Evolutionary conservation across 2,888 invertebrate species (phyloP).

Genomic region (Abrostola triplasia): DNA sequence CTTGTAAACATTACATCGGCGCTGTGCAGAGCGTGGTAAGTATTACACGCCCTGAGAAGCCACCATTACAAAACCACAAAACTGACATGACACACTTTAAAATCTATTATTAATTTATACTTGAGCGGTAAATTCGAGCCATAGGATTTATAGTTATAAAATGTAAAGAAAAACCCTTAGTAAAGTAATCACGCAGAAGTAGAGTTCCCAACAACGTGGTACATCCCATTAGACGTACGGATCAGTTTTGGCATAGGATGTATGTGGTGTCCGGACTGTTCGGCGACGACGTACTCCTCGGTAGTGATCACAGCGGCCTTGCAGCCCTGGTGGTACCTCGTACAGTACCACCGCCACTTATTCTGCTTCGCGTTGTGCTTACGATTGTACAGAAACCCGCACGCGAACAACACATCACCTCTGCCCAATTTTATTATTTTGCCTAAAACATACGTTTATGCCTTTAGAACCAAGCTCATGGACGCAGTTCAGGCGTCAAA

Average conservation of each 20-base stretch:
- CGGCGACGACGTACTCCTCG: slow-evolving; percentile 9
- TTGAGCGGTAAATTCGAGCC: no score
- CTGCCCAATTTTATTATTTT: slow-evolving; percentile 10
- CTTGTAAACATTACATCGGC: no score
- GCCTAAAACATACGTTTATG: slow-evolving; percentile 12
- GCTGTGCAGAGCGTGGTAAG: no score
- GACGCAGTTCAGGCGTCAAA: background rate
- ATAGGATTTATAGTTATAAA: no score
- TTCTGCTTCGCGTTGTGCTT: slow-evolving; percentile 5
- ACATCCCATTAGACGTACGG: background rate
- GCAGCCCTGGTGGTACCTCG: slow-evolving; percentile 33
- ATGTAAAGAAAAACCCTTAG: no score
- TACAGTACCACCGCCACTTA: slow-evolving; percentile 31
- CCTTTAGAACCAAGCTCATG: background rate
- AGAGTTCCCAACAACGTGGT: background rate
- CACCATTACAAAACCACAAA: no score
- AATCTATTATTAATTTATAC: no score
- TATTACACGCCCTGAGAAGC: no score
- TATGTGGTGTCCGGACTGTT: slow-evolving; percentile 20
- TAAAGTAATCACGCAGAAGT: background rate
- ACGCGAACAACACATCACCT: slow-evolving; percentile 23
- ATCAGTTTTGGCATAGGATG: slow-evolving; percentile 15
- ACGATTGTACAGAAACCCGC: slow-evolving; percentile 25
- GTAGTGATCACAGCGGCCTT: slow-evolving; percentile 35
- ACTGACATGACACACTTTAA: no score